Evolutionary conservation across 2,888 invertebrate genomes (phyloP).

Genomic region (Acleris emargana): DNA sequence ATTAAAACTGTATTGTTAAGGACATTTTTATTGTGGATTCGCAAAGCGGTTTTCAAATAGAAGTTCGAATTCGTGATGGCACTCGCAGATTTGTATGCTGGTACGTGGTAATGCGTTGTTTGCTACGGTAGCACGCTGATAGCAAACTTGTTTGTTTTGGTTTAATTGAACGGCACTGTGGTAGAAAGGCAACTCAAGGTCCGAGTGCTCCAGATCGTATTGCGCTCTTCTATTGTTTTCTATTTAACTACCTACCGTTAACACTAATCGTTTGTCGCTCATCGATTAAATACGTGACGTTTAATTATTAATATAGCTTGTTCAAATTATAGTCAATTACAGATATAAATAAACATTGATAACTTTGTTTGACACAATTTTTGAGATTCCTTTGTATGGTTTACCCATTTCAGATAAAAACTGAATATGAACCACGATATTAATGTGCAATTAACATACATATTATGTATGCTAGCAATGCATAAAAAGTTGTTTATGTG

Average conservation of each 20-base stretch:
- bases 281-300: conserved; percentile 7
- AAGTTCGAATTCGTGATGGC: conserved; percentile 70
- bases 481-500: conserved; percentile 18
- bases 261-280: background rate
- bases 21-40: conserved; percentile 55
- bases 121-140: conserved; percentile 41
- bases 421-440: background rate
- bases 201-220: conserved; percentile 43
- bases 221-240: conserved; percentile 3
- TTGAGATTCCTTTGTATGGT: background rate
- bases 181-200: conserved; percentile 65
- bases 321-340: too few species aligned
- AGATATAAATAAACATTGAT: too few species aligned
- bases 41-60: conserved; percentile 52
- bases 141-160: conserved; percentile 55
- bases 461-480: background rate
- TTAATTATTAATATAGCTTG: background rate
- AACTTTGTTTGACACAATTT: too few species aligned
- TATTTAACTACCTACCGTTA: background rate
- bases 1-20: conserved; percentile 65
- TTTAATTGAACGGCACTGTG: conserved; percentile 52
- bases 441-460: conserved; percentile 15
- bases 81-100: conserved; percentile 74
- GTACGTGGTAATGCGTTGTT: conserved; percentile 62
- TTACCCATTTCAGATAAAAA: background rate